Percentiles rank a stretch among this genome's conserved stretches.
Conservation (phyloP, 2,888 invertebrate genomes). For the Tetragonula carbonaria region DNA sequence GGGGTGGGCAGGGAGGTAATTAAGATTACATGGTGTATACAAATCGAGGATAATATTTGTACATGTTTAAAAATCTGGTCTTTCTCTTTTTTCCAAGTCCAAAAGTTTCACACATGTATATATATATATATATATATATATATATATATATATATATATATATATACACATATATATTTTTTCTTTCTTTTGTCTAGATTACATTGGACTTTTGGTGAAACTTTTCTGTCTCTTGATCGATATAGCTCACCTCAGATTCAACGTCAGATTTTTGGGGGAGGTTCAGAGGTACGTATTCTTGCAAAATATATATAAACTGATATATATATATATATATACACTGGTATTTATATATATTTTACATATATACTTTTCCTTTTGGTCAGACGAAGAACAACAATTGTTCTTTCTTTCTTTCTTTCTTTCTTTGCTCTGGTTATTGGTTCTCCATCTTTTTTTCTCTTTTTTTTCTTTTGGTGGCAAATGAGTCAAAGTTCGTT, state of each 20-base stretch:
- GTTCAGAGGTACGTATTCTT: neutral
- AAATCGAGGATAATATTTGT: constrained; percentile 38
- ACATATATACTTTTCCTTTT: neutral
- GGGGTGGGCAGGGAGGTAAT: neutral
- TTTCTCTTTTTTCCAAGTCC: constrained; percentile 15
- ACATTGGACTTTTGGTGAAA: constrained; percentile 34
- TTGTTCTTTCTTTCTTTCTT: constrained; percentile 8
- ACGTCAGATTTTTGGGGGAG: constrained; percentile 3
- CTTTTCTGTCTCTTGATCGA: constrained; percentile 31
- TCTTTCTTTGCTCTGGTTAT: neutral
- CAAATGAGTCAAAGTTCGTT: constrained; percentile 58
- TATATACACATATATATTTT: neutral
- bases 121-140: no score
- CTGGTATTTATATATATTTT: neutral
- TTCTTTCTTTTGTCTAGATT: neutral
- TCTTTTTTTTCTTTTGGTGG: constrained; percentile 33
- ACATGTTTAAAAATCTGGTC: constrained; percentile 3
- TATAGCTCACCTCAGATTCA: constrained; percentile 11
- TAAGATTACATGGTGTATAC: constrained; percentile 61
- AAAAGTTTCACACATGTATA: constrained; percentile 42
- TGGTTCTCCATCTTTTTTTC: constrained; percentile 1
- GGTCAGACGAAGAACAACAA: constrained; percentile 42
- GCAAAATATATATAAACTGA: constrained; percentile 1
- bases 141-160: no score
- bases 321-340: constrained; percentile 7